These are phyloP conservation scores for Glossosoma conforme DNA, from an alignment of 1,140 invertebrate species.

Conservation along the genomic window DNA sequence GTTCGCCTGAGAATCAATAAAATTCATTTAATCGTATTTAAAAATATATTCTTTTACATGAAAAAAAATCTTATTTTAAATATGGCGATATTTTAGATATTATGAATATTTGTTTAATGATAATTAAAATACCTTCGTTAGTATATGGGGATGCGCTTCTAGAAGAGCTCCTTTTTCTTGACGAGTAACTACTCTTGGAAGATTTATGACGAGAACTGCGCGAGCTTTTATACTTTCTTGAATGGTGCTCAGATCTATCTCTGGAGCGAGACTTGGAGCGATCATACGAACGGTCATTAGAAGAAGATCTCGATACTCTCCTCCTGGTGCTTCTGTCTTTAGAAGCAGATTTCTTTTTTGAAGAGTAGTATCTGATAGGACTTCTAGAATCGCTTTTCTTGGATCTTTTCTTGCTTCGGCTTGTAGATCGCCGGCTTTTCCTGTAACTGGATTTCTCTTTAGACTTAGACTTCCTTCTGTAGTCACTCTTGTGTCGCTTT, in stretches of 20 bases:
- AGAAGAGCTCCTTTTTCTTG: conserved; percentile 18
- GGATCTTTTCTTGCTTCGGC: conserved; percentile 15
- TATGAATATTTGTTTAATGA: background rate
- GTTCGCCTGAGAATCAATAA: too few species aligned
- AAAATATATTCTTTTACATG: background rate
- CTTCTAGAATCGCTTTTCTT: conserved; percentile 12
- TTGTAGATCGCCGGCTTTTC: conserved; percentile 7
- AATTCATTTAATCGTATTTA: background rate
- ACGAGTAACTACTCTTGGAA: conserved; percentile 8
- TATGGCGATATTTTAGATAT: background rate
- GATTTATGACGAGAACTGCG: conserved; percentile 12
- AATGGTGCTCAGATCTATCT: conserved; percentile 13
- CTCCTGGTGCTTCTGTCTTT: conserved; percentile 16
- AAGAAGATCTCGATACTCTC: conserved; percentile 12
- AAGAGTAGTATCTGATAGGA: conserved; percentile 18
- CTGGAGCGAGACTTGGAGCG: conserved; percentile 16
- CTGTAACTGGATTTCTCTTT: conserved; percentile 10
- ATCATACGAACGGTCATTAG: conserved; percentile 11
- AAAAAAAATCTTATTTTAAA: background rate
- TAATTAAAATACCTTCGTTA: conserved; percentile 13
- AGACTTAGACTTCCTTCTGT: conserved; percentile 7
- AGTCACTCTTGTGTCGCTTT: conserved; percentile 11
- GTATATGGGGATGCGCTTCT: conserved; percentile 15
- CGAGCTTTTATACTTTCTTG: conserved; percentile 17
- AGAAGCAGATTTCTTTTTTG: conserved; percentile 15